A percentile compares a stretch with the other conserved stretches of the same genome.
These are phyloP conservation scores for Dendrocincla fuliginosa DNA, from an alignment of 2,797 vertebrate genomes.

Conservation along the genomic window DNA sequence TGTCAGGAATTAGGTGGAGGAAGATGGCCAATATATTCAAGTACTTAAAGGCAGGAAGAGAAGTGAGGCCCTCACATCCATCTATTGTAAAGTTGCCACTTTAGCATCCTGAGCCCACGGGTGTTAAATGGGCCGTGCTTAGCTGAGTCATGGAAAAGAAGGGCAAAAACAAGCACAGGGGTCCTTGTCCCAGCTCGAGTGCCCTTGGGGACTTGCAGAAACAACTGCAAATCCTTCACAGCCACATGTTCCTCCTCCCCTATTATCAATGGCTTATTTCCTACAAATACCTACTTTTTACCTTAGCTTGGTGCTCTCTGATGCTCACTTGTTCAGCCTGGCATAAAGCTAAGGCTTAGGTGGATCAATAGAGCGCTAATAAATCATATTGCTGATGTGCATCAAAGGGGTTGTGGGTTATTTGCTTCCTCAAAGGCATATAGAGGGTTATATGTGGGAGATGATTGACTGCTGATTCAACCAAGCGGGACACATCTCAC, in stretches of 20 bases:
- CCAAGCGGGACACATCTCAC: neutral
- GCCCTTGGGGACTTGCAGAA: conserved; percentile 11
- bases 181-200: neutral
- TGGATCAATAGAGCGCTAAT: neutral
- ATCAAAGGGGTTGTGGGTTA: fast-evolving
- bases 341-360: neutral
- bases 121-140: conserved; percentile 21
- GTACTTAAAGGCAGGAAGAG: conserved; percentile 65
- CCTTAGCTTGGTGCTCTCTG: neutral
- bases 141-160: conserved; percentile 68
- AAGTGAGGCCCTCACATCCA: conserved; percentile 64
- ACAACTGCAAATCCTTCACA: neutral
- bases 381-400: neutral
- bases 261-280: neutral
- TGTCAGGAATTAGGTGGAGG: conserved; percentile 66
- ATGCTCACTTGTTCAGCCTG: neutral
- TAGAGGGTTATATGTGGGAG: neutral
- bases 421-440: neutral
- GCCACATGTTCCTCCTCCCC: neutral
- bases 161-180: conserved; percentile 16
- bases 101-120: conserved; percentile 63
- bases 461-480: neutral
- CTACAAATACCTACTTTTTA: neutral
- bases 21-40: conserved; percentile 63
- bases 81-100: conserved; percentile 72